Conservation (phyloP, 1,140 invertebrate genomes). For the Zaprionus capensis region DNA sequence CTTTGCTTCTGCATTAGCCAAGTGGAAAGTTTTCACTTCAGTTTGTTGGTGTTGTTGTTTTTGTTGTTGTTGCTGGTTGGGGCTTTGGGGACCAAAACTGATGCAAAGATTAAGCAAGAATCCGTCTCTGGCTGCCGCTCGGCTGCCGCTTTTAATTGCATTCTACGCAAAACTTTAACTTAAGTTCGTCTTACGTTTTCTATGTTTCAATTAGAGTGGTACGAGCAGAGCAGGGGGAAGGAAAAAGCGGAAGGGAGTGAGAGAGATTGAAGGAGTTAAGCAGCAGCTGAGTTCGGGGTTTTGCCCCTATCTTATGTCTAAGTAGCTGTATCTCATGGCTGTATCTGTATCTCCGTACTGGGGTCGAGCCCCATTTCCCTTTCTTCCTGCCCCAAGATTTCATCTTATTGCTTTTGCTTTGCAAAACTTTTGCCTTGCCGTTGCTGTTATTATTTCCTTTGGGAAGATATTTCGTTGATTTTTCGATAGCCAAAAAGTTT, state of each 20-base stretch:
- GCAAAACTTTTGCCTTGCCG: slow-evolving; percentile 41
- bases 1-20: slow-evolving; percentile 69
- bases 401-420: slow-evolving; percentile 13
- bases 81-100: slow-evolving; percentile 73
- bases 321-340: slow-evolving; percentile 18
- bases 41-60: slow-evolving; percentile 37
- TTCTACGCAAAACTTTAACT: slow-evolving; percentile 77
- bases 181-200: slow-evolving; percentile 60
- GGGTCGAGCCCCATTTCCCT: slow-evolving; percentile 10
- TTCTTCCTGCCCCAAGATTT: slow-evolving; percentile 6
- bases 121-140: slow-evolving; percentile 75
- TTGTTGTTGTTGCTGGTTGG: slow-evolving; percentile 22
- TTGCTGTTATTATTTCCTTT: slow-evolving; percentile 44
- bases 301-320: slow-evolving; percentile 22
- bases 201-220: slow-evolving; percentile 72
- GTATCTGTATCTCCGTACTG: slow-evolving; percentile 22
- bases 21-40: slow-evolving; percentile 59
- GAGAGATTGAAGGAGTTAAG: neutral
- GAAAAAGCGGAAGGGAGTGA: neutral
- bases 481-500: slow-evolving; percentile 65
- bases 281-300: neutral
- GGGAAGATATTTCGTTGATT: slow-evolving; percentile 70
- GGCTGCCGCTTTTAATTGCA: slow-evolving; percentile 80
- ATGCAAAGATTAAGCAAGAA: slow-evolving; percentile 79
- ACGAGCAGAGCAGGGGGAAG: neutral